Conservation (phyloP, 2,113 vertebrate genomes). For the Theristicus caerulescens region DNA sequence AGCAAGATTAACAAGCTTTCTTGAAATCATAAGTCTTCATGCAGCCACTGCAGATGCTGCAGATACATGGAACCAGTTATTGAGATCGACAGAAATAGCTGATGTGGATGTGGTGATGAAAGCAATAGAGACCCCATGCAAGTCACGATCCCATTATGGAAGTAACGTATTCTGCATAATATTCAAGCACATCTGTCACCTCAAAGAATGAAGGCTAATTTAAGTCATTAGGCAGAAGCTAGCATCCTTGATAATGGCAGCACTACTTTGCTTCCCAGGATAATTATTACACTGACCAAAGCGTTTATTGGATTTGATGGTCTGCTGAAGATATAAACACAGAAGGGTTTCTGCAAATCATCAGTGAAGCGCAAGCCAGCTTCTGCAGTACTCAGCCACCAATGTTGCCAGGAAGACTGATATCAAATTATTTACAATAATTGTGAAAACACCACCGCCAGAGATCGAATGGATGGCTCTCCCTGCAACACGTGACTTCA, state of each 20-base stretch:
- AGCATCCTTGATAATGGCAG: background rate
- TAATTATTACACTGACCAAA: constrained; percentile 38
- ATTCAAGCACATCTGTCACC: background rate
- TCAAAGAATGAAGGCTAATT: background rate
- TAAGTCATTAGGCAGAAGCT: constrained; percentile 15
- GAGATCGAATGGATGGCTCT: background rate
- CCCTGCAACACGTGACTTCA: background rate
- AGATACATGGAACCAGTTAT: background rate
- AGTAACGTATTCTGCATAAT: background rate
- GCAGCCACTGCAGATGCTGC: background rate
- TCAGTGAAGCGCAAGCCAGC: background rate
- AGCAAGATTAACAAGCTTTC: background rate
- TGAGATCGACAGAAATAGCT: background rate
- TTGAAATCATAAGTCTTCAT: background rate
- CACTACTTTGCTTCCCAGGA: background rate
- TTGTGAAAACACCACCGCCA: background rate
- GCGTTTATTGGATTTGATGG: constrained; percentile 65
- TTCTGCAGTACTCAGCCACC: background rate
- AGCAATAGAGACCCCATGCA: background rate
- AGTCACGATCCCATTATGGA: background rate
- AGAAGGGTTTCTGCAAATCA: constrained; percentile 32
- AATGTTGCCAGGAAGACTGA: constrained; percentile 2
- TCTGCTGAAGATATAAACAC: constrained; percentile 61
- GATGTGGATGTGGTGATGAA: background rate
- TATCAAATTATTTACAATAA: background rate